These are phyloP conservation scores for Neosalanx taihuensis DNA, from an alignment of 2,797 vertebrate genomes.

Conservation along the genomic window DNA sequence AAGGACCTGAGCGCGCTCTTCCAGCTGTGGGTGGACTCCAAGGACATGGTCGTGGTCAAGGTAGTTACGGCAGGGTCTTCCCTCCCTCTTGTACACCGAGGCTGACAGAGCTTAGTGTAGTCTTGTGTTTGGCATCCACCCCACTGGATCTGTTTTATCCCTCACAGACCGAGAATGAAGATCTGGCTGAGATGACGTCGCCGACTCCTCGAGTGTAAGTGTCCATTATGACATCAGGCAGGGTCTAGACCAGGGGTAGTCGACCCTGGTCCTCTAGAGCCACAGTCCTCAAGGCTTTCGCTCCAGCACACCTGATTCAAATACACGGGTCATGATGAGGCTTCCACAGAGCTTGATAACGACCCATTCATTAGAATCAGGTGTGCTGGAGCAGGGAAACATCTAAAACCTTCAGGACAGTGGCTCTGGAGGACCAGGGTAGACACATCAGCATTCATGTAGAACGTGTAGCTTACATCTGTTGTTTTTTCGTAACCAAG, in stretches of 20 bases:
- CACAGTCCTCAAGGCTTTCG: too few species aligned
- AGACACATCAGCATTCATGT: background rate
- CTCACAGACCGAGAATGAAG: conserved; percentile 84
- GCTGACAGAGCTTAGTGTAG: background rate
- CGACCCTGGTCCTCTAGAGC: too few species aligned
- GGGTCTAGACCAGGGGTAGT: too few species aligned
- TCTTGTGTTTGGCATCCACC: background rate
- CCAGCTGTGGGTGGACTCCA: conserved; percentile 95
- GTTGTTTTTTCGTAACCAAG: conserved; percentile 39
- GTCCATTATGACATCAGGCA: background rate
- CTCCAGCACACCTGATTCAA: too few species aligned
- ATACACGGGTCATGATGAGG: too few species aligned
- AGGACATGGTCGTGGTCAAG: conserved; percentile 91
- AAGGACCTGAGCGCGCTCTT: conserved; percentile 91
- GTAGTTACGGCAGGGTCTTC: conserved; percentile 56
- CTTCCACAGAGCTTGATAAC: too few species aligned
- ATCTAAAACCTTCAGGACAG: too few species aligned
- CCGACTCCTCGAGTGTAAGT: conserved; percentile 91
- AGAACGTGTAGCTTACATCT: background rate
- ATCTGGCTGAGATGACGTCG: conserved; percentile 82
- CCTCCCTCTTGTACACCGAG: background rate
- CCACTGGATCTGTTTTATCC: conserved; percentile 30
- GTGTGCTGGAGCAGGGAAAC: too few species aligned
- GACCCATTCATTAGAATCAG: too few species aligned
- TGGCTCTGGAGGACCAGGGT: too few species aligned